A percentile compares a stretch with the other conserved stretches of the same genome.
Conservation (phyloP, 2,113 vertebrate species). For the Otocyon megalotis region DNA sequence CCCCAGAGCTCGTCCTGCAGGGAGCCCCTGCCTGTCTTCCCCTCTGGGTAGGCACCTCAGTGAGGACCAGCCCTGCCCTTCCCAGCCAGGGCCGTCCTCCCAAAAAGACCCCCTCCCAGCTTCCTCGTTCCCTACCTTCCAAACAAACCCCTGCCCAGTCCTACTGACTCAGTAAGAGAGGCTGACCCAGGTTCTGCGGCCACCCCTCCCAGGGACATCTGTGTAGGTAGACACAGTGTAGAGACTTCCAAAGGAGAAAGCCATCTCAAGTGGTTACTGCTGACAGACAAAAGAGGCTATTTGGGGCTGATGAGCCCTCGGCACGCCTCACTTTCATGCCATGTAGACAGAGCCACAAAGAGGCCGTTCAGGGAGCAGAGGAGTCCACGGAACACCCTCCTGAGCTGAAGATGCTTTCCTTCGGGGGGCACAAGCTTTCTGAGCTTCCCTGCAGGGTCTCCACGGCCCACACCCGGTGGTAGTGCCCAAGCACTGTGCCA, state of each 20-base stretch:
- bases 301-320: background rate
- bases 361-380: rapidly evolving
- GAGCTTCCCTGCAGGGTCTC: background rate
- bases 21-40: rapidly evolving
- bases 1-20: background rate
- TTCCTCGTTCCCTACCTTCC: background rate
- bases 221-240: background rate
- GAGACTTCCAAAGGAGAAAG: background rate
- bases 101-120: background rate
- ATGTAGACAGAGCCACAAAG: background rate
- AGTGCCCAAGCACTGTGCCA: background rate
- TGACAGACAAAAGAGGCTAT: background rate
- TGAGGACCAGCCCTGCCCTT: background rate
- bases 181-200: too few relatives aligned
- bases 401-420: background rate
- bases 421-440: background rate
- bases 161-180: rapidly evolving
- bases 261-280: background rate
- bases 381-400: rapidly evolving
- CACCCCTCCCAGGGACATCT: background rate
- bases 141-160: background rate
- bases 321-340: background rate
- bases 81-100: background rate
- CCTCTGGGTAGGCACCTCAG: background rate
- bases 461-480: rapidly evolving